phyloP scores from a whole-genome alignment of 2,113 vertebrate genomes.

The Trichomycterus rosablanca region DNA sequence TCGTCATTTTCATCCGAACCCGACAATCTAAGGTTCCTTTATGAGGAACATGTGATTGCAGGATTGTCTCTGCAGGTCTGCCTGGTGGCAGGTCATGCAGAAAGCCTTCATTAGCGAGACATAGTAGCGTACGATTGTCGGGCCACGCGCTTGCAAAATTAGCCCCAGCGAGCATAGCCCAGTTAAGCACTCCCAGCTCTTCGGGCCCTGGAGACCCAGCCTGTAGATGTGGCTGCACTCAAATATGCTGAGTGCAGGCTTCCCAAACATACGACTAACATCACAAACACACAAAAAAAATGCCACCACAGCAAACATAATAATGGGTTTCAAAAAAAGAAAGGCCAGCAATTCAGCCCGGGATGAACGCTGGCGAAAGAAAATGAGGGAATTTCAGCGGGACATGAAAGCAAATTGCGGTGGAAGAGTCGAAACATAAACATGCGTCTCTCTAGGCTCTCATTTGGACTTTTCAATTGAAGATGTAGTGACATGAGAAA shows the following conservation, averaged over 20 bases:
- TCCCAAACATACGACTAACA: constrained; percentile 18
- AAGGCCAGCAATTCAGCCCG: background rate
- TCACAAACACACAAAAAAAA: constrained; percentile 23
- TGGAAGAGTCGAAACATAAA: constrained; percentile 21
- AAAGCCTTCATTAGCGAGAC: constrained; percentile 42
- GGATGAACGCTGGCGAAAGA: background rate
- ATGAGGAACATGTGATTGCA: background rate
- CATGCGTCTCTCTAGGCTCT: constrained; percentile 27
- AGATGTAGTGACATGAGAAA: background rate
- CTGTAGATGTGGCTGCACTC: constrained; percentile 54
- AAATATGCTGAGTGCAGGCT: constrained; percentile 42
- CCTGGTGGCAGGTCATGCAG: constrained; percentile 25
- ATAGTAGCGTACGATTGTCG: constrained; percentile 52
- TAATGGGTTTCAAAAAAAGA: constrained; percentile 19
- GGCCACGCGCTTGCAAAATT: constrained; percentile 63
- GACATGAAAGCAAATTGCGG: constrained; percentile 1
- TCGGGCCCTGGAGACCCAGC: constrained; percentile 59
- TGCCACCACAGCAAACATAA: constrained; percentile 19
- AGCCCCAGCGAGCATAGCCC: constrained; percentile 64
- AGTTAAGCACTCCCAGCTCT: constrained; percentile 65
- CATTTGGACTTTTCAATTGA: constrained; percentile 18
- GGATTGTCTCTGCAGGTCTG: constrained; percentile 19
- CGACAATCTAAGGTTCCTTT: constrained; percentile 26
- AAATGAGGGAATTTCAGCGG: background rate
- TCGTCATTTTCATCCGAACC: constrained; percentile 50